phyloP scores from a whole-genome alignment of 1,140 invertebrate species.

The Anthonomus grandis region DNA sequence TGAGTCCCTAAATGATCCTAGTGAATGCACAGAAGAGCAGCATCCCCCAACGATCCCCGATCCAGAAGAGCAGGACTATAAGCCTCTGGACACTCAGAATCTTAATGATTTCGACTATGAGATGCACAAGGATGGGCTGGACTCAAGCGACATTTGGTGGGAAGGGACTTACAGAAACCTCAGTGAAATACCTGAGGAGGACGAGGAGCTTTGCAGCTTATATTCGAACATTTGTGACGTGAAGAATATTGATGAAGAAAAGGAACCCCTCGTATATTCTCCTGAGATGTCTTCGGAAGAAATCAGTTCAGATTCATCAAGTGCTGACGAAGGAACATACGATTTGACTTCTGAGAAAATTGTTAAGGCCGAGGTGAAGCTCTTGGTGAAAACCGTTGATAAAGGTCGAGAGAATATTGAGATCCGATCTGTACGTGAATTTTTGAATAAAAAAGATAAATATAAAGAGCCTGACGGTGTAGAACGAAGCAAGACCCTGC shows the following conservation, averaged over 20 bases:
- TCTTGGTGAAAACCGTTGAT: slow-evolving; percentile 53
- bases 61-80: slow-evolving; percentile 36
- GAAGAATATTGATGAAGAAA: slow-evolving; percentile 2
- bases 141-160: slow-evolving; percentile 44
- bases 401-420: slow-evolving; percentile 54
- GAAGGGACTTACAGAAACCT: slow-evolving; percentile 48
- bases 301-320: slow-evolving; percentile 17
- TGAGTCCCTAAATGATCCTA: slow-evolving; percentile 33
- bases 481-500: slow-evolving; percentile 31
- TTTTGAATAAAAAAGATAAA: slow-evolving; percentile 42
- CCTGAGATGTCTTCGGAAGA: slow-evolving; percentile 16
- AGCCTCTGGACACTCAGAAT: slow-evolving; percentile 39
- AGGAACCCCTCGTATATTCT: slow-evolving; percentile 5
- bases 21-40: no score
- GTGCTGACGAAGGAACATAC: slow-evolving; percentile 32
- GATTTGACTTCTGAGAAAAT: slow-evolving; percentile 31
- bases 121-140: slow-evolving; percentile 14
- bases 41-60: slow-evolving; percentile 16
- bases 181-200: slow-evolving; percentile 46
- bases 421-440: slow-evolving; percentile 53
- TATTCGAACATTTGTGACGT: slow-evolving; percentile 24
- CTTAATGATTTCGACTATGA: slow-evolving; percentile 26
- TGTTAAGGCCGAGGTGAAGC: slow-evolving; percentile 53
- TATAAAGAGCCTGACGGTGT: not conserved
- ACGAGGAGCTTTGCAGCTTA: slow-evolving; percentile 40